Percentiles rank a stretch among this genome's conserved stretches.
Conservation (phyloP, 1,140 invertebrate species). For the Ridgeia piscesae region DNA sequence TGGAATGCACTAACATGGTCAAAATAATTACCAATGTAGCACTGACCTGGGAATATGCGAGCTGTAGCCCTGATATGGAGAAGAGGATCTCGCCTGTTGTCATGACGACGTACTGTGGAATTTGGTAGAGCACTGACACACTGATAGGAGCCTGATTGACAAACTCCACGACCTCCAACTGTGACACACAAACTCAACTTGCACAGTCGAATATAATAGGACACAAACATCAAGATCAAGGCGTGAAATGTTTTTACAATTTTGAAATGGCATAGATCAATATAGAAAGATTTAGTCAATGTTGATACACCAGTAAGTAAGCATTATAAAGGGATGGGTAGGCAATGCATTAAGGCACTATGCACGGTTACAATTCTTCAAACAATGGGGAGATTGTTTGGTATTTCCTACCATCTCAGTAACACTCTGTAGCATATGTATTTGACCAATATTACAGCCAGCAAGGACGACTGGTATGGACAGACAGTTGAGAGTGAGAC, state of each 20-base stretch:
- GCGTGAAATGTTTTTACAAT: too few species aligned
- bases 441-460: not conserved
- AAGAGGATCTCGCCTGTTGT: constrained; percentile 86
- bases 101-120: constrained; percentile 85
- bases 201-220: too few species aligned
- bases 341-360: too few species aligned
- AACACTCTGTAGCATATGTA: not conserved
- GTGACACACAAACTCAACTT: not conserved
- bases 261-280: not conserved
- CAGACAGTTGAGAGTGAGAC: not conserved
- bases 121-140: constrained; percentile 78
- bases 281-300: too few species aligned
- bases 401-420: not conserved
- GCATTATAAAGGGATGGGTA: too few species aligned
- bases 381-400: too few species aligned
- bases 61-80: constrained; percentile 86
- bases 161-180: not conserved
- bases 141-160: constrained; percentile 62
- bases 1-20: too few species aligned
- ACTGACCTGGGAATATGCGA: constrained; percentile 76
- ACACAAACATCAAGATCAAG: too few species aligned
- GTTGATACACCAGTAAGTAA: too few species aligned
- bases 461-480: not conserved
- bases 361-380: too few species aligned
- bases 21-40: not conserved